A percentile compares a stretch with the other conserved stretches of the same genome.
phyloP scores from a whole-genome alignment of 92 coral and sea anemone genomes.

The Zoanthus gigantus region DNA sequence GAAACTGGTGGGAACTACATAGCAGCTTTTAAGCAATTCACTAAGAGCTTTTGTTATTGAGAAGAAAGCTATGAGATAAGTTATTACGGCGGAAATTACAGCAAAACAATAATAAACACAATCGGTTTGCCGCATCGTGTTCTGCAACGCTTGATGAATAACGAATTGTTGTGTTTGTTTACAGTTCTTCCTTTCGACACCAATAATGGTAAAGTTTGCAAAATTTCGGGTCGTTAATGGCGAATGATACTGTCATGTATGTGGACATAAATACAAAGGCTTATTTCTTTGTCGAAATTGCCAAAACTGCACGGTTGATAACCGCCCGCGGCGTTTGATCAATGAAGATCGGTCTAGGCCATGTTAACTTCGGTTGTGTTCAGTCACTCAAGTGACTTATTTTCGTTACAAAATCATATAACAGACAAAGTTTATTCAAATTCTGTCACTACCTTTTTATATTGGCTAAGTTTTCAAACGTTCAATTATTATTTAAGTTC shows the following conservation, averaged over 20 bases:
- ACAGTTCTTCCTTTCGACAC: constrained; percentile 12
- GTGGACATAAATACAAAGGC: background rate
- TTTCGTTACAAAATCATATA: background rate
- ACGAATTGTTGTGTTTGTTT: background rate
- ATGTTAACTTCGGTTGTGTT: background rate
- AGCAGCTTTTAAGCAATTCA: background rate
- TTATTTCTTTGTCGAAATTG: background rate
- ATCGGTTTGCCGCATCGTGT: background rate
- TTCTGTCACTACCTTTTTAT: background rate
- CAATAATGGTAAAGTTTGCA: constrained; percentile 2
- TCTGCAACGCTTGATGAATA: background rate
- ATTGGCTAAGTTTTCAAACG: background rate
- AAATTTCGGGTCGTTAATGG: background rate
- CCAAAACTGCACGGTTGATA: background rate
- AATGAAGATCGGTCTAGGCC: background rate
- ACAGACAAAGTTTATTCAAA: background rate
- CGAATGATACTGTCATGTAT: background rate
- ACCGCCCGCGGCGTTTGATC: constrained; percentile 30
- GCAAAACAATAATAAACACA: constrained; percentile 3
- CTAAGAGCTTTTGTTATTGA: background rate
- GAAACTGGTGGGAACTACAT: background rate
- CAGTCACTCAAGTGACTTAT: background rate
- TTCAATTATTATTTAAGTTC: background rate
- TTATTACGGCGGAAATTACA: background rate
- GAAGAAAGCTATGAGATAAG: background rate